Evolutionary conservation across 2,113 vertebrate species (phyloP).

Genomic region (Calonectris borealis): DNA sequence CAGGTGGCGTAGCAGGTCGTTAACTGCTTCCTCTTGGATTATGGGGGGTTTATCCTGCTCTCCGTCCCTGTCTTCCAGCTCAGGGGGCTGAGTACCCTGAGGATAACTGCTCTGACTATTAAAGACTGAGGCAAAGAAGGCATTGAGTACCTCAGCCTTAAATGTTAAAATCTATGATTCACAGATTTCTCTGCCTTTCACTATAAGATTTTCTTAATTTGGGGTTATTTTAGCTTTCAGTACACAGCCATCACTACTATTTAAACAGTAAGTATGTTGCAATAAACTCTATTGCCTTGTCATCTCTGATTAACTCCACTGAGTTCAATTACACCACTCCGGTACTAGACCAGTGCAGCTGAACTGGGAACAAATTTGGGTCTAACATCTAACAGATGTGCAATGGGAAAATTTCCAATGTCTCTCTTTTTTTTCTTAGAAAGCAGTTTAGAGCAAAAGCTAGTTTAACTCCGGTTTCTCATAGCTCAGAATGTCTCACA

Average conservation of each 20-base stretch:
- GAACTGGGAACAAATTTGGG: slow-evolving; percentile 60
- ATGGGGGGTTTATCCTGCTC: no score
- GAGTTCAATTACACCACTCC: slow-evolving; percentile 20
- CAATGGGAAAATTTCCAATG: slow-evolving; percentile 45
- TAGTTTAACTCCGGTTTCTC: slow-evolving; percentile 21
- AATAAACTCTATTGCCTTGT: slow-evolving; percentile 17
- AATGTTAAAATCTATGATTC: neutral
- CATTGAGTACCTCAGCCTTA: no score
- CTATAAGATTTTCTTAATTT: neutral
- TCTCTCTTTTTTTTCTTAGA: slow-evolving; percentile 60
- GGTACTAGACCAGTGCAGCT: slow-evolving; percentile 32
- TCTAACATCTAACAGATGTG: slow-evolving; percentile 57
- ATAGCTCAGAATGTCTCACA: slow-evolving; percentile 21
- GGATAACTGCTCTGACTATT: no score
- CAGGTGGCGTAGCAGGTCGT: no score
- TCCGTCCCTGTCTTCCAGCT: no score
- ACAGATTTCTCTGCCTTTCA: neutral
- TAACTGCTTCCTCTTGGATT: no score
- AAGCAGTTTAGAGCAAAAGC: slow-evolving; percentile 33
- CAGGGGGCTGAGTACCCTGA: no score
- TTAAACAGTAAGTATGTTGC: slow-evolving; percentile 3
- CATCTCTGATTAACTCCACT: slow-evolving; percentile 9
- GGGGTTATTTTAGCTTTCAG: neutral
- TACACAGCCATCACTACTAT: neutral
- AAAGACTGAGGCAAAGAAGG: no score